phyloP scores from a whole-genome alignment of 2,113 vertebrate species.

The Gracilinanus agilis region DNA sequence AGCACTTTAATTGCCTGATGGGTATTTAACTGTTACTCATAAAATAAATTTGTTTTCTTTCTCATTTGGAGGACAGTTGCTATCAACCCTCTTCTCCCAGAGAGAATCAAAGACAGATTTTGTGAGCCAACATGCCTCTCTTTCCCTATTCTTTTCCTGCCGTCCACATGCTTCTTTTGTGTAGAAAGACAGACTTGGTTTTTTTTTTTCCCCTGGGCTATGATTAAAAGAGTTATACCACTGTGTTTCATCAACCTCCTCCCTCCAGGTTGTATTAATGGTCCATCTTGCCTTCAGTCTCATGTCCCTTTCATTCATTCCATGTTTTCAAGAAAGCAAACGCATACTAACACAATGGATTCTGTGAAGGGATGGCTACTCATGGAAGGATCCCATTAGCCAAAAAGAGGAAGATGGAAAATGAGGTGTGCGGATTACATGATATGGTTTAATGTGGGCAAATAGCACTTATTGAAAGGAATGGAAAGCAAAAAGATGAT shows the following conservation, averaged over 20 bases:
- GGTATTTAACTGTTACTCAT: slow-evolving; percentile 61
- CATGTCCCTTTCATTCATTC: slow-evolving; percentile 60
- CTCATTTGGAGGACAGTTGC: slow-evolving; percentile 46
- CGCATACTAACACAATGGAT: slow-evolving; percentile 41
- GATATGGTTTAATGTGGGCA: slow-evolving; percentile 51
- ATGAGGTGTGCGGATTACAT: slow-evolving; percentile 46
- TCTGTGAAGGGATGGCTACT: not conserved
- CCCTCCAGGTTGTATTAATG: slow-evolving; percentile 59
- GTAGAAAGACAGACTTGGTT: slow-evolving; percentile 61
- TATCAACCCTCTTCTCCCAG: slow-evolving; percentile 28
- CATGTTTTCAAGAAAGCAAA: slow-evolving; percentile 54
- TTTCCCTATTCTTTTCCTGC: slow-evolving; percentile 33
- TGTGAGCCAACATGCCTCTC: slow-evolving; percentile 18
- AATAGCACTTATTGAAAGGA: slow-evolving; percentile 45
- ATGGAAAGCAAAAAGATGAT: slow-evolving; percentile 17
- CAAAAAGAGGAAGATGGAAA: slow-evolving; percentile 51
- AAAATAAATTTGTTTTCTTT: slow-evolving; percentile 72
- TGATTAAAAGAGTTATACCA: slow-evolving; percentile 42
- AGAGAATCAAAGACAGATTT: not conserved
- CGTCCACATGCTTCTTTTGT: slow-evolving; percentile 55
- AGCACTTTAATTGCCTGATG: slow-evolving; percentile 63
- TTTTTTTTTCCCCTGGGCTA: slow-evolving; percentile 40
- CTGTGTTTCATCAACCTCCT: slow-evolving; percentile 40
- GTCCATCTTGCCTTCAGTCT: slow-evolving; percentile 55
- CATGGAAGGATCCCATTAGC: slow-evolving; percentile 62